Base-by-base conservation (phyloP, 2,888 invertebrate species). In the Pammene fasciana region DNA sequence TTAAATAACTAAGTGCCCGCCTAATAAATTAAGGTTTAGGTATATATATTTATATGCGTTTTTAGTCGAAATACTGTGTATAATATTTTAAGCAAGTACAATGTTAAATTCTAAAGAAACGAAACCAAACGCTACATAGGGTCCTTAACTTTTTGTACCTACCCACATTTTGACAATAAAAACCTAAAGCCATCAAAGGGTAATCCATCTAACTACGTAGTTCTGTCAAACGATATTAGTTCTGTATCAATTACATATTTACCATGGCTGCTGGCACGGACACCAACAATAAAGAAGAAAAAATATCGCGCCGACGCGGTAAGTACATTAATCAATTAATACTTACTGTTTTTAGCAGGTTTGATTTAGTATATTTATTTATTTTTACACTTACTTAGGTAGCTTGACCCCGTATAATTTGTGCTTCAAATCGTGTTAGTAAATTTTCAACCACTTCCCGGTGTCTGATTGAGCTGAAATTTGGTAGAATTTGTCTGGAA, bases 181-280 rank as follows among this genome's bases (percentile, higher is more conserved):
- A 16, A 0, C 7, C 9, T 9, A 67, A 45, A 62, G 56, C 50
- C n/a, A n/a, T n/a, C n/a, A n/a, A n/a, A n/a, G 56, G 62, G 62
- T 68, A 68, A 36, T 62, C 50, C 11, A 7, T 7, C 7, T 7
- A 5, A 26, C 13, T 6, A 26, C 11, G n/a, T 41, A 8, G 38
- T 8, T 36, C 13, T 68, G 68, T 50, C 68, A 68, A 26, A 26
- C 26, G 43, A 56, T 18, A 43, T 26, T 13, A 50, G 11, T n/a
- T 36, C 52, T 54, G 3, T 10, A 18, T 18, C 4, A 18, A 50
- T 11, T 18, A 13, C 8, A 14, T 43, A 50, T 62, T 62, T 57
- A 68, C 43, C 18, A 68, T 68, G 68, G 68, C 48, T 34, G 68
- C 68, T 43, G 68, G 62, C 13, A 56, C 50, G 8, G 68, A 68